phyloP scores from a whole-genome alignment of 2,797 vertebrate species.

The Sternotherus odoratus region DNA sequence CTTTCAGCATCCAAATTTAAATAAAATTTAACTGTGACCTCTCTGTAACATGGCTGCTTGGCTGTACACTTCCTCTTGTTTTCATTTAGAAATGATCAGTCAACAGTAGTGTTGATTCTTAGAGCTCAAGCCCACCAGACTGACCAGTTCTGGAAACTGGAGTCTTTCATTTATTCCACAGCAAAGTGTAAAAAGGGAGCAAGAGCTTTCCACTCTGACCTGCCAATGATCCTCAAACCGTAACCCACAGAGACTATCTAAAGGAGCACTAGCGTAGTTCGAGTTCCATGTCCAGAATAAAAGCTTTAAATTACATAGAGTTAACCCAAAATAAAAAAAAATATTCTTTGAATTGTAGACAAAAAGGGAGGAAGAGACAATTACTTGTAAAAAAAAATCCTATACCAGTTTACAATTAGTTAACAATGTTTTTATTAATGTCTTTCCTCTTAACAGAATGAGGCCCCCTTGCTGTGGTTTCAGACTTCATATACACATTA shows the following conservation, averaged over 20 bases:
- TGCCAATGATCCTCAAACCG: accelerated
- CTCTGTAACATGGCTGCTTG: background rate
- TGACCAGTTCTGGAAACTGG: background rate
- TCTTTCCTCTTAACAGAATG: conserved; percentile 63
- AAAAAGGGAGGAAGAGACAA: background rate
- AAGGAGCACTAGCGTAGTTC: background rate
- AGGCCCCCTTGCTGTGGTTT: conserved; percentile 62
- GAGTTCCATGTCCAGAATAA: background rate
- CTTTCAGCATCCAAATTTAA: background rate
- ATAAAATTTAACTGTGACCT: background rate
- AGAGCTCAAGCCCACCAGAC: background rate
- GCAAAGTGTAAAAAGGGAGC: background rate
- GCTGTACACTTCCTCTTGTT: background rate
- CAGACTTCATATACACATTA: conserved; percentile 67
- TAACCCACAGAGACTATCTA: background rate
- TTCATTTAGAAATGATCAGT: background rate
- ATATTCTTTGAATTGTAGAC: background rate
- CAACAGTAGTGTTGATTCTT: background rate
- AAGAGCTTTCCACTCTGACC: background rate
- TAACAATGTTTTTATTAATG: conserved; percentile 56
- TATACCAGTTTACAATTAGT: conserved; percentile 44
- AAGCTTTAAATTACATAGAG: background rate
- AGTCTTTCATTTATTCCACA: background rate
- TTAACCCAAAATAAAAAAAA: background rate
- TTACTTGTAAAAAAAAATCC: conserved; percentile 6